phyloP scores from a whole-genome alignment of 2,797 vertebrate genomes.

The Catharus ustulatus region DNA sequence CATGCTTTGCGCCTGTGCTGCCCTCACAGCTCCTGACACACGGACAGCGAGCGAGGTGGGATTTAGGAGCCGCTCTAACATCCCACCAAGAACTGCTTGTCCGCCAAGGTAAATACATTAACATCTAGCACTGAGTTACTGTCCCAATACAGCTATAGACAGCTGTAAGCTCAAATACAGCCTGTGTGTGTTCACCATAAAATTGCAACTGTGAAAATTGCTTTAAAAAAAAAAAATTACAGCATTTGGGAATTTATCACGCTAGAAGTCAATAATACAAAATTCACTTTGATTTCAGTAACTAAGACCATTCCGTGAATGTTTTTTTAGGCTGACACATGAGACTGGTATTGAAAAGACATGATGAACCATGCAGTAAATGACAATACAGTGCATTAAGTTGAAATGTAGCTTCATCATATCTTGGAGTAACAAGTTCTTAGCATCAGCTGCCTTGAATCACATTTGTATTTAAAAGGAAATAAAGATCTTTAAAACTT shows the following conservation, averaged over 20 bases:
- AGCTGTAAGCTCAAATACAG: neutral
- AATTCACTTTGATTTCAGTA: neutral
- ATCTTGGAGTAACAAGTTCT: rapidly evolving
- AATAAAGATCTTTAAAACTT: neutral
- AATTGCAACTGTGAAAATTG: neutral
- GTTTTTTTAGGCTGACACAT: neutral
- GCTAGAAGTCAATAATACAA: neutral
- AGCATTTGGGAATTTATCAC: neutral
- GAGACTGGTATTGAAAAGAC: neutral
- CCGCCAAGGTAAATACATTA: neutral
- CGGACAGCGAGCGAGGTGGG: rapidly evolving
- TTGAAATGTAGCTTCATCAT: neutral
- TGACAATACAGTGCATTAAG: neutral
- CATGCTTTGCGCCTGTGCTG: rapidly evolving
- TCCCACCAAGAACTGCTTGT: neutral
- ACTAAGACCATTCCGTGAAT: neutral
- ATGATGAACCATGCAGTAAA: neutral
- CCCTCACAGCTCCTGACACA: rapidly evolving
- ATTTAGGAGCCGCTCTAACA: neutral
- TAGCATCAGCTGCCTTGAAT: neutral
- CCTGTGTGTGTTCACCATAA: rapidly evolving
- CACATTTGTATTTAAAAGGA: rapidly evolving
- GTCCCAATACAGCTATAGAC: rapidly evolving
- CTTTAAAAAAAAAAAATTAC: neutral
- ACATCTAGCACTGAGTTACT: neutral